Evolutionary conservation across 2,888 invertebrate genomes (phyloP).

Genomic region (Callimorpha dominula): DNA sequence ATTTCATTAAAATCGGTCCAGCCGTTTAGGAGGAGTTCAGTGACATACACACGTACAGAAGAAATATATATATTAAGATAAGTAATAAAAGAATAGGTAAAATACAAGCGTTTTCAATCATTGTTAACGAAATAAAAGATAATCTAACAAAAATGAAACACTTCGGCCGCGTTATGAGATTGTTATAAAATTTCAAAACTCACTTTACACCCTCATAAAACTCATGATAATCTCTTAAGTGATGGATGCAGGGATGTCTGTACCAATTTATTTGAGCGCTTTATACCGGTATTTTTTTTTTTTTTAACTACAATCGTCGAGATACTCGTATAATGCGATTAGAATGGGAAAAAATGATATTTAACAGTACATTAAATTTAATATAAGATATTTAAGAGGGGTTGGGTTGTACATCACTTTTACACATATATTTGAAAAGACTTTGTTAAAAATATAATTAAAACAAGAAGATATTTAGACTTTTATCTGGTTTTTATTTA

Average conservation of each 20-base stretch:
- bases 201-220: constrained; percentile 36
- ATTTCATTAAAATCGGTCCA: no score
- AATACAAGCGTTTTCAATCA: not conserved
- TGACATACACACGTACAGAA: no score
- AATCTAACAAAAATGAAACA: not conserved
- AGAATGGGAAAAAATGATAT: not conserved
- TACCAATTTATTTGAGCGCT: constrained; percentile 14
- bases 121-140: not conserved
- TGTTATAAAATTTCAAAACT: constrained; percentile 29
- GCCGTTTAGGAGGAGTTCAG: no score
- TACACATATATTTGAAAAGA: no score
- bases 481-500: no score
- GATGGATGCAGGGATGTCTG: constrained; percentile 11
- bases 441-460: not conserved
- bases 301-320: not conserved
- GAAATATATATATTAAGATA: no score
- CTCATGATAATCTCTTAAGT: constrained; percentile 25
- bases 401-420: not conserved
- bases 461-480: not conserved
- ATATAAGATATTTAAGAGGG: not conserved
- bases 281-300: constrained; percentile 4
- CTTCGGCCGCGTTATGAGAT: constrained; percentile 8
- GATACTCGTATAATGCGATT: not conserved
- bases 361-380: not conserved
- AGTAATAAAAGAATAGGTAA: not conserved